phyloP scores from a whole-genome alignment of 2,888 invertebrate genomes.

The Apeira syringaria region DNA sequence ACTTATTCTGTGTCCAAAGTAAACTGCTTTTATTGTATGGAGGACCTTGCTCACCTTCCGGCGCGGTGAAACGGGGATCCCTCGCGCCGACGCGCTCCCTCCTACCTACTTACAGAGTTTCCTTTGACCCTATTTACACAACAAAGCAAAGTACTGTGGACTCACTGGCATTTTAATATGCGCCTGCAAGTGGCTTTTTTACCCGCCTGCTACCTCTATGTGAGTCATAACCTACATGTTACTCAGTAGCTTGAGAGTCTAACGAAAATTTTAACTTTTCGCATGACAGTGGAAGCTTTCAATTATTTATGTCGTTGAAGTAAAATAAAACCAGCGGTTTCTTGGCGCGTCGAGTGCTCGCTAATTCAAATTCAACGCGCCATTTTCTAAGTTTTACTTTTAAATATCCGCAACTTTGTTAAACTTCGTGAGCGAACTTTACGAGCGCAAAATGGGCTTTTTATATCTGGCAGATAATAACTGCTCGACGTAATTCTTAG shows the following conservation, averaged over 20 bases:
- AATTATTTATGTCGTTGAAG: too few species aligned
- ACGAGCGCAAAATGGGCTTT: slow-evolving; percentile 29
- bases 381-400: slow-evolving; percentile 34
- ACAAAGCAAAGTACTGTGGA: slow-evolving; percentile 8
- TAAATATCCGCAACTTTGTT: slow-evolving; percentile 33
- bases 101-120: slow-evolving; percentile 16
- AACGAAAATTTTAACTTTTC: too few species aligned
- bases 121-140: slow-evolving; percentile 22
- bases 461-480: slow-evolving; percentile 39
- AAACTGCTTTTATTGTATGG: slow-evolving; percentile 11
- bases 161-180: too few species aligned
- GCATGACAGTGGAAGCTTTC: too few species aligned
- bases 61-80: background rate
- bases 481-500: slow-evolving; percentile 21
- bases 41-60: slow-evolving; percentile 5
- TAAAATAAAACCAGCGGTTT: slow-evolving; percentile 10
- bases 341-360: slow-evolving; percentile 9
- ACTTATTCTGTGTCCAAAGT: too few species aligned
- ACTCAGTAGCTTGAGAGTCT: too few species aligned
- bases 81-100: slow-evolving; percentile 1
- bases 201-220: too few species aligned
- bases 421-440: slow-evolving; percentile 41
- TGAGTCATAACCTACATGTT: too few species aligned
- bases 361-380: slow-evolving; percentile 19
- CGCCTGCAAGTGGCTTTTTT: too few species aligned